phyloP scores from a whole-genome alignment of 2,113 vertebrate species.

The Stomatorhinus ivindoensis region DNA sequence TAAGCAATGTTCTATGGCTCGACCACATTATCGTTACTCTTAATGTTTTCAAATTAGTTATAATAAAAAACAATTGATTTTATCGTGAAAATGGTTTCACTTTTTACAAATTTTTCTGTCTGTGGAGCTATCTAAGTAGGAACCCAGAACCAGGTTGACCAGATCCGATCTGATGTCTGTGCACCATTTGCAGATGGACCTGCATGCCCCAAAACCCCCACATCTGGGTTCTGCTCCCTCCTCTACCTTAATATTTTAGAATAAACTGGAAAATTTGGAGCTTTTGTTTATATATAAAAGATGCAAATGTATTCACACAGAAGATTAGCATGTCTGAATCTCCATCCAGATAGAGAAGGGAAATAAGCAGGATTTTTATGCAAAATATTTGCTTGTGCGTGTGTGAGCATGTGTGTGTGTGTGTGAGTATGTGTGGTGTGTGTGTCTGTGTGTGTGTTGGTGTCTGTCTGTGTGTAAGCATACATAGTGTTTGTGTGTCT shows the following conservation, averaged over 20 bases:
- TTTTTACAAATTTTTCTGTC: background rate
- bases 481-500: too few species aligned
- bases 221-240: background rate
- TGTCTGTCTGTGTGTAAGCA: too few species aligned
- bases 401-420: conserved; percentile 31
- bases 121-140: background rate
- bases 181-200: background rate
- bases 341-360: conserved; percentile 59
- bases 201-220: background rate
- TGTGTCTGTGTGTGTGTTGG: too few species aligned
- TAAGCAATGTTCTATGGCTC: background rate
- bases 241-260: background rate
- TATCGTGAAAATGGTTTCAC: background rate
- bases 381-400: conserved; percentile 58
- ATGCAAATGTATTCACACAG: conserved; percentile 59
- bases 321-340: conserved; percentile 69
- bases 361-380: conserved; percentile 56
- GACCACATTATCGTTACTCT: background rate
- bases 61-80: background rate
- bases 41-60: background rate
- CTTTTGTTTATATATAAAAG: conserved; percentile 65
- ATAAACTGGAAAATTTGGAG: conserved; percentile 53
- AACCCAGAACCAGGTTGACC: background rate
- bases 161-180: background rate
- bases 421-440: too few species aligned